phyloP scores from a whole-genome alignment of 2,888 invertebrate genomes.

The Troilus luridus region DNA sequence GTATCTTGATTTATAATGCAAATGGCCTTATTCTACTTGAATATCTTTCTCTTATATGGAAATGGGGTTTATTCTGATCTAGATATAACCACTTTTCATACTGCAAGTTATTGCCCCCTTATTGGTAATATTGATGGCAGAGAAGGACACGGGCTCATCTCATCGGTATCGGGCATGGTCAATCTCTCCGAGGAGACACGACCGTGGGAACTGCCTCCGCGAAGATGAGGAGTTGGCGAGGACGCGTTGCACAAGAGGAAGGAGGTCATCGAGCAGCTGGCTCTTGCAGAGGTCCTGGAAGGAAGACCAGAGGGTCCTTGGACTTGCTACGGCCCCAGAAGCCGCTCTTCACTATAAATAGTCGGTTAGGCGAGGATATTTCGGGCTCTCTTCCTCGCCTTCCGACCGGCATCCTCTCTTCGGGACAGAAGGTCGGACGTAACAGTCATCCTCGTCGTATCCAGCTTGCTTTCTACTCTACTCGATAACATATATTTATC shows the following conservation, averaged over 20 bases:
- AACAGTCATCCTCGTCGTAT: neutral
- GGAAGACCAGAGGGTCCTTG: neutral
- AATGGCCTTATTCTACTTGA: no score
- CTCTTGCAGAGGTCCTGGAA: neutral
- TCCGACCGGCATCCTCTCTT: neutral
- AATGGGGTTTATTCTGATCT: neutral
- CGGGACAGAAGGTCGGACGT: constrained; percentile 10
- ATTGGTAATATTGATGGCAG: neutral
- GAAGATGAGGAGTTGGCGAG: constrained; percentile 33
- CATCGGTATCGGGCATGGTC: neutral
- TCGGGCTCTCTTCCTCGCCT: neutral
- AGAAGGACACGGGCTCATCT: neutral
- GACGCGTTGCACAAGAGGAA: constrained; percentile 37
- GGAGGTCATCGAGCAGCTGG: constrained; percentile 23
- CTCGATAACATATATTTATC: constrained; percentile 43
- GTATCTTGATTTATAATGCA: no score
- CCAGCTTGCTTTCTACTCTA: neutral
- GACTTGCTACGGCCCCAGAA: neutral
- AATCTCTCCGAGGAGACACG: neutral
- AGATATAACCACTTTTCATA: neutral
- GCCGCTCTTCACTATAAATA: constrained; percentile 36
- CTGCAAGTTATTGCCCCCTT: neutral
- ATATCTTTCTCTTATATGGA: no score
- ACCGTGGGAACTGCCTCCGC: constrained; percentile 11
- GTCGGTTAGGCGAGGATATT: neutral